phyloP scores from a whole-genome alignment of 2,113 vertebrate species.

The Thinocorus orbignyianus region DNA sequence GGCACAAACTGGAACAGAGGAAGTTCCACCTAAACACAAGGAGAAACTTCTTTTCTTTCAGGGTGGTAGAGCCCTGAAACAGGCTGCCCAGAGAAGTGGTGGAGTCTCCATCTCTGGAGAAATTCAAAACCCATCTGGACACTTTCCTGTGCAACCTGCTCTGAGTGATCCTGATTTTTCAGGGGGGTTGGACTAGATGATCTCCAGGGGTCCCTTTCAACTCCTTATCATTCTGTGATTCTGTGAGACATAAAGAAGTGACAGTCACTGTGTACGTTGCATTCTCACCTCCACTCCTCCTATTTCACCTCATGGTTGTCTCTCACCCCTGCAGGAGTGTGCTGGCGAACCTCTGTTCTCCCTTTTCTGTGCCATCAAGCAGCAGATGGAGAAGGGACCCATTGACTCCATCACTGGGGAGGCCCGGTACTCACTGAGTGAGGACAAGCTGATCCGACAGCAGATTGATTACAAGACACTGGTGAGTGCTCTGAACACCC shows the following conservation, averaged over 20 bases:
- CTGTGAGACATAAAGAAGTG: background rate
- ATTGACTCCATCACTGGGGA: constrained; percentile 97
- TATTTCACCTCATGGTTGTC: background rate
- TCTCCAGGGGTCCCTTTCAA: too few species aligned
- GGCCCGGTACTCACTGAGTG: constrained; percentile 94
- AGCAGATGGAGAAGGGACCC: constrained; percentile 96
- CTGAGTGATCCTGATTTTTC: too few species aligned
- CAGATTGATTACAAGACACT: constrained; percentile 99
- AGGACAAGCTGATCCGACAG: constrained; percentile 98
- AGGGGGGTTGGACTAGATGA: too few species aligned
- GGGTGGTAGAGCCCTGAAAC: too few species aligned
- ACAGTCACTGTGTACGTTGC: accelerated
- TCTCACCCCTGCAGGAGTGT: constrained; percentile 82
- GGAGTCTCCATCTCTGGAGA: too few species aligned
- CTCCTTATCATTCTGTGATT: too few species aligned
- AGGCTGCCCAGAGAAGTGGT: too few species aligned
- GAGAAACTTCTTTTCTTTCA: too few species aligned
- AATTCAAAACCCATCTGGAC: too few species aligned
- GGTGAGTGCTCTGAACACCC: constrained; percentile 75
- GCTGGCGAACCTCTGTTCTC: constrained; percentile 98
- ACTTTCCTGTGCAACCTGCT: too few species aligned
- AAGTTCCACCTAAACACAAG: too few species aligned
- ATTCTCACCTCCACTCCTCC: background rate
- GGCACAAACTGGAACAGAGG: too few species aligned
- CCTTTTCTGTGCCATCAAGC: constrained; percentile 98